Percentiles rank a stretch among this genome's conserved stretches.
These are phyloP conservation scores for Chloroceryle aenea DNA, from an alignment of 2,113 vertebrate genomes.

Conservation along the genomic window DNA sequence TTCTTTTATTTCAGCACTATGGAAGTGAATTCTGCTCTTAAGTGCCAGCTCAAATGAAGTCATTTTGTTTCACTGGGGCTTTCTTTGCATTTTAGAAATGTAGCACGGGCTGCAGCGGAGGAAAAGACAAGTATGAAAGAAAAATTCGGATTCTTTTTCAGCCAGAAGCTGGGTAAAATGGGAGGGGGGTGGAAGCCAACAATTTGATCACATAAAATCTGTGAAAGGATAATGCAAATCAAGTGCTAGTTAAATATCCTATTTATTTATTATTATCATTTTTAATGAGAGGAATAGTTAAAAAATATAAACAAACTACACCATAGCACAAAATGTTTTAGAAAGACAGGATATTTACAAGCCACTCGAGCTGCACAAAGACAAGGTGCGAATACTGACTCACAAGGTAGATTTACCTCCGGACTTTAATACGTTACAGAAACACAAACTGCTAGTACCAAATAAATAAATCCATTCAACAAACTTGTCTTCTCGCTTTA, in stretches of 20 bases:
- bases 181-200: not conserved
- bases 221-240: not conserved
- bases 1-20: constrained; percentile 86
- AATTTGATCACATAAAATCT: not conserved
- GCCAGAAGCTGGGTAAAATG: constrained; percentile 7
- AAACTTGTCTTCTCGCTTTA: not conserved
- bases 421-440: not conserved
- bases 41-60: constrained; percentile 84
- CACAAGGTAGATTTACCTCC: constrained; percentile 15
- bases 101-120: constrained; percentile 23
- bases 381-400: not conserved
- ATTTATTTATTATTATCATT: not conserved
- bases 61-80: constrained; percentile 76
- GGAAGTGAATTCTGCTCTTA: constrained; percentile 81
- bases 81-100: constrained; percentile 72
- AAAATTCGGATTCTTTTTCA: not conserved
- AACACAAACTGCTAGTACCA: not conserved
- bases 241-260: constrained; percentile 8
- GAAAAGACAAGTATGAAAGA: constrained; percentile 15
- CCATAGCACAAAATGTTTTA: not conserved
- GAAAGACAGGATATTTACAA: constrained; percentile 17
- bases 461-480: not conserved
- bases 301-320: not conserved
- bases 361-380: not conserved
- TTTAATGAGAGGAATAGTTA: not conserved